Conservation (phyloP, 2,888 invertebrate species). For the Drosophila ochracea region DNA sequence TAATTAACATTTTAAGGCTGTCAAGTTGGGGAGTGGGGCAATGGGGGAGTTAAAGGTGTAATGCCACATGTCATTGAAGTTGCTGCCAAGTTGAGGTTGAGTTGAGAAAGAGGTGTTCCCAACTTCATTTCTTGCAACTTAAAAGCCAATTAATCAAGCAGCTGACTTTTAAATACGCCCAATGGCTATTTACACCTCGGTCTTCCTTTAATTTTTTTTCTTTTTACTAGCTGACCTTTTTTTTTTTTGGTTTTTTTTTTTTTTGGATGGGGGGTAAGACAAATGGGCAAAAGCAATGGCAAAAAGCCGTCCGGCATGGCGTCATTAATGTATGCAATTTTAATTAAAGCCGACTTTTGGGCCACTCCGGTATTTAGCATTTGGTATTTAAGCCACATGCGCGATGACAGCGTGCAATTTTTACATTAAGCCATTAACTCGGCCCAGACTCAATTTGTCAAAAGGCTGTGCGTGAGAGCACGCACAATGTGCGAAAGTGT, state of each 20-base stretch:
- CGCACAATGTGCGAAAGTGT: slow-evolving; percentile 33
- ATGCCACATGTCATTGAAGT: slow-evolving; percentile 47
- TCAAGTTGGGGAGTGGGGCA: neutral
- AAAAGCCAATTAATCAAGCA: slow-evolving; percentile 77
- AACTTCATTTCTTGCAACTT: slow-evolving; percentile 73
- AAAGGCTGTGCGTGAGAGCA: slow-evolving; percentile 61
- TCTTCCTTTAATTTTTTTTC: neutral
- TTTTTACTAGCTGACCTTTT: slow-evolving; percentile 67
- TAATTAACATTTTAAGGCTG: slow-evolving; percentile 68
- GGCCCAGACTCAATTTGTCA: slow-evolving; percentile 70
- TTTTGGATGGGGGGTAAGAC: slow-evolving; percentile 8
- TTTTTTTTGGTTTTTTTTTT: neutral
- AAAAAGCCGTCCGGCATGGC: slow-evolving; percentile 44
- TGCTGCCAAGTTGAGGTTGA: slow-evolving; percentile 19
- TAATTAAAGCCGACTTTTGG: slow-evolving; percentile 70
- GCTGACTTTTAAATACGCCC: slow-evolving; percentile 73
- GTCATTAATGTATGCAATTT: slow-evolving; percentile 80
- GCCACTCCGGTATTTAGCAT: slow-evolving; percentile 18
- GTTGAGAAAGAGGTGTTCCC: slow-evolving; percentile 44
- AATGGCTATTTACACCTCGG: slow-evolving; percentile 15
- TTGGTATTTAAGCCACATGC: slow-evolving; percentile 31
- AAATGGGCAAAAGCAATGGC: slow-evolving; percentile 44
- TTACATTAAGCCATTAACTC: slow-evolving; percentile 51
- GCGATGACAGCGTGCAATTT: slow-evolving; percentile 77
- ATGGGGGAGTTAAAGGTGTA: neutral